Evolutionary conservation across 2,797 vertebrate genomes (phyloP).

Genomic region (Galaxias olidus): DNA sequence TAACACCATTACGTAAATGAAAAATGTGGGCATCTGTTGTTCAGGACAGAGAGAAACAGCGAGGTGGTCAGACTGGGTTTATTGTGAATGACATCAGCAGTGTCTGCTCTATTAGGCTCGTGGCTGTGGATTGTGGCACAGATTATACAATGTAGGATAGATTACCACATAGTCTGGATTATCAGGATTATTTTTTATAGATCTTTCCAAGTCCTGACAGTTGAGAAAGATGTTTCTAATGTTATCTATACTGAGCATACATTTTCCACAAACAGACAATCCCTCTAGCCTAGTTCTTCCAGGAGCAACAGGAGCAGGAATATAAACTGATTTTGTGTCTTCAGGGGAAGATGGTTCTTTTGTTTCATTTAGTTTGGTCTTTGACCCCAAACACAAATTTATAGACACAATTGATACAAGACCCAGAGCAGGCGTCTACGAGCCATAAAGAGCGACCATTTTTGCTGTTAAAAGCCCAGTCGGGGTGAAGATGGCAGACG

Average conservation of each 20-base stretch:
- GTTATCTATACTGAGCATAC: not conserved
- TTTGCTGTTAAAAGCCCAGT: constrained; percentile 50
- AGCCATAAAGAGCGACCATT: constrained; percentile 36
- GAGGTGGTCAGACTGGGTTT: constrained; percentile 19
- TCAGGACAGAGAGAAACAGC: constrained; percentile 33
- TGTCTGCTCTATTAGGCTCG: constrained; percentile 33
- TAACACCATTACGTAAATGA: constrained; percentile 49
- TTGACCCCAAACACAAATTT: constrained; percentile 48
- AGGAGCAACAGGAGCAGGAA: too few species aligned
- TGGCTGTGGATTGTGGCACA: constrained; percentile 35
- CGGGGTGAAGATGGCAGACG: constrained; percentile 48
- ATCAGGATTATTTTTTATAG: constrained; percentile 14
- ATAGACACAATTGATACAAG: constrained; percentile 38
- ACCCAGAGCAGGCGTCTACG: constrained; percentile 24
- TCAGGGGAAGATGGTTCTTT: constrained; percentile 22
- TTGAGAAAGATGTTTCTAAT: not conserved
- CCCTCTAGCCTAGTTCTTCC: not conserved
- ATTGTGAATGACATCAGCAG: constrained; percentile 51
- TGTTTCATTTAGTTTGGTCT: constrained; percentile 30
- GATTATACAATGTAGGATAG: constrained; percentile 21
- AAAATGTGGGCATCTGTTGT: constrained; percentile 64
- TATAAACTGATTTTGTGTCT: constrained; percentile 9
- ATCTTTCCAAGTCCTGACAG: not conserved
- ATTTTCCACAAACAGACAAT: constrained; percentile 14
- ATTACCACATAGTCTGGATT: constrained; percentile 15